phyloP scores from a whole-genome alignment of 2,888 invertebrate genomes.

The Hymenopus coronatus region DNA sequence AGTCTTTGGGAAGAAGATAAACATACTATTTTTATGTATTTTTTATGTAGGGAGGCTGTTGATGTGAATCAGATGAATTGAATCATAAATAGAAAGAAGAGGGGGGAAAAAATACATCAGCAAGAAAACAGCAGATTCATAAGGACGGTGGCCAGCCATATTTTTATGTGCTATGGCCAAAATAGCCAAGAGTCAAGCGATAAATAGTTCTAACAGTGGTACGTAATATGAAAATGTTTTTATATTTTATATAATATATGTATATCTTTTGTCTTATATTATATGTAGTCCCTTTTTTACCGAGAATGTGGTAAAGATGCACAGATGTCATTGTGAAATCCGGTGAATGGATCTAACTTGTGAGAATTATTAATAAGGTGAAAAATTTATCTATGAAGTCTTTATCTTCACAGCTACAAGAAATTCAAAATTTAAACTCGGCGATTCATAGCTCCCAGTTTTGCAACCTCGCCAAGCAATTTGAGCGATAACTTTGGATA shows the following conservation, averaged over 20 bases:
- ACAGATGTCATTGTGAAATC: neutral
- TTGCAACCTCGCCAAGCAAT: conserved; percentile 1
- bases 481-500: conserved; percentile 5
- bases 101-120: neutral
- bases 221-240: neutral
- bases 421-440: neutral
- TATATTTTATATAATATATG: neutral
- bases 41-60: neutral
- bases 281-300: neutral
- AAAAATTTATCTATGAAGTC: conserved; percentile 1
- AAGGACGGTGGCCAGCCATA: conserved; percentile 12
- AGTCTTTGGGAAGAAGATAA: conserved; percentile 7
- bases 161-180: neutral
- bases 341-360: neutral
- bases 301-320: neutral
- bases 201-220: neutral
- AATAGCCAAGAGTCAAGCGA: neutral
- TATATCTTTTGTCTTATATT: no score
- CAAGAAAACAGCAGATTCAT: conserved; percentile 6
- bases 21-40: neutral
- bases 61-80: neutral
- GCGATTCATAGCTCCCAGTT: neutral
- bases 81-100: neutral
- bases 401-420: conserved; percentile 7
- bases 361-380: neutral